Evolutionary conservation across 2,888 invertebrate genomes (phyloP), one percentile per base, ranked within the genome.

Genomic region (Drosophila ochracea): DNA sequence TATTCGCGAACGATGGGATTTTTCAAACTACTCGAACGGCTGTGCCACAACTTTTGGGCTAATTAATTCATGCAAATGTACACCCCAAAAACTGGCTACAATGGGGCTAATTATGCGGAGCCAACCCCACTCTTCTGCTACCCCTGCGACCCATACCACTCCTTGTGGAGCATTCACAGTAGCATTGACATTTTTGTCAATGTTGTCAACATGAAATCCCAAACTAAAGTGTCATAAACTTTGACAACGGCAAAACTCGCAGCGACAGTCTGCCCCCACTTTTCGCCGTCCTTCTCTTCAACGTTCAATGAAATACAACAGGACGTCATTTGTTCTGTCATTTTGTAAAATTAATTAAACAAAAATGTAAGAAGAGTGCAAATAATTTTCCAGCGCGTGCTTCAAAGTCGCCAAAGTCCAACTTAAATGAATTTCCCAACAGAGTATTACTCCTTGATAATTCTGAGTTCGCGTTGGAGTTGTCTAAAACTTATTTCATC

Each of bases 21-120:
- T 76, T 68, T 65, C 31, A 50, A 65, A 69, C 80, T 73, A 68
- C 60, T 73, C 68, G 60, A 61, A 70, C 64, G 58, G 50, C 49
- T 60, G 57, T 65, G 65, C 65, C 76, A 21, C 78, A 78, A 73
- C 89, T 88, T 87, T 90, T 74, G 75, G 58, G 57, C 90, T 90
- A 90, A 90, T 90, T 90, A 90, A 90, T 90, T 90, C 90, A 90
- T 90, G 90, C 88, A 89, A 90, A 90, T 89, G 81, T 78, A 68
- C 55, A 62, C 80, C 74, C 64, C 39, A 71, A 79, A 76, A 75
- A 73, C 57, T 78, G 71, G 47, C 78, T 71, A 52, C 58, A 84
- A 73, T 73, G 76, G 62, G 73, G 71, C 84, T 87, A 84, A 84
- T 84, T 87, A 84, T 84, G 87, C 87, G 84, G 72, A 75, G 65